Evolutionary conservation across 1,140 invertebrate genomes (phyloP), one percentile per base, ranked within the genome.

Genomic region (Saxidomus purpurata): DNA sequence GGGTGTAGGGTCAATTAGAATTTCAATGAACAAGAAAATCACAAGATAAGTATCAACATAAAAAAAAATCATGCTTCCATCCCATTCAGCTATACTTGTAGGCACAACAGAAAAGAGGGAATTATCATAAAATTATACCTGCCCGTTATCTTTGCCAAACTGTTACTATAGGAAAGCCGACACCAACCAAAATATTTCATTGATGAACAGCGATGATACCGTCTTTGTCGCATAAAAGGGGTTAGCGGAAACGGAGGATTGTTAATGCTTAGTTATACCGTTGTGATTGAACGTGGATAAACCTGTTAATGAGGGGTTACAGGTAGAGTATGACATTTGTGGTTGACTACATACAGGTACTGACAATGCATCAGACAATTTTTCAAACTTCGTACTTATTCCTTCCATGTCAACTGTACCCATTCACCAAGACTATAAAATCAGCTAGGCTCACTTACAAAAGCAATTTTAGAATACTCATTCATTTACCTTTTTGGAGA

Each of bases 1-100:
- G 76, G 28, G 76, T 79, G 49, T 28, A 28, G 13, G 76, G 76
- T 79, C 76, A 79, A 79, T 79, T 79, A 43, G 15, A 79, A 52
- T 52, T 36, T 38, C 76, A 79, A 28, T 79, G 76, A 79, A 79
- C 76, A 79, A 79, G 76, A 79, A 79, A 79, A 79, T 79, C 1
- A 79, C n/a, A 28, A 19, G 76, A 55, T 79, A 79, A 79, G 76
- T 79, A 79, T 79, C 76, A 49, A 9, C n/a, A 8, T 76, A 76
- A 9, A 40, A 38, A 15, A 1, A 76, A 15, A 11, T 49, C 67
- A 28, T 76, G 71, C 76, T 52, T 49, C 76, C 76, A 79, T 47
- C 76, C 76, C 40, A 79, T 79, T 49, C 19, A 17, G 17, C 67
- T 4, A 71, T n/a, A 38, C 31, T 28, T 3, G 15, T 22, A 31